A percentile compares a stretch with the other conserved stretches of the same genome.
Conservation (phyloP, 2,888 invertebrate species). For the Nephrocerus scutellatus region DNA sequence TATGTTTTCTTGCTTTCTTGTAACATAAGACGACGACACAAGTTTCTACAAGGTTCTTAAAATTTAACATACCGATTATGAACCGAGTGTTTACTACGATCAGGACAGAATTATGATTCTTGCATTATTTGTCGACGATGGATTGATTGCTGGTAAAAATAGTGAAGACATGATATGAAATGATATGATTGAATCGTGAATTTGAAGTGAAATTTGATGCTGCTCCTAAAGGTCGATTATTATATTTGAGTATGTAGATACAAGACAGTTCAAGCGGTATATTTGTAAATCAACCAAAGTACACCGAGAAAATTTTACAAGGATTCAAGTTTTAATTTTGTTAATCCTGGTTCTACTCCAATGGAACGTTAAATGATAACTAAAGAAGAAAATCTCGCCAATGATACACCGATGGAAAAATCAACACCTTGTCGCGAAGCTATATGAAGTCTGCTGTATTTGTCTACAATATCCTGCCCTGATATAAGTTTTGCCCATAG, state of each 20-base stretch:
- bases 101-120: too few relatives aligned
- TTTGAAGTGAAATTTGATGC: background rate
- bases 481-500: too few relatives aligned
- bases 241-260: background rate
- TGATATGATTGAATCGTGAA: too few relatives aligned
- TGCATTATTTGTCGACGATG: too few relatives aligned
- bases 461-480: constrained; percentile 12
- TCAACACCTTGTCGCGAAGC: constrained; percentile 14
- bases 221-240: background rate
- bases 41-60: constrained; percentile 16
- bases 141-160: too few relatives aligned
- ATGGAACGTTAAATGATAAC: constrained; percentile 5
- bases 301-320: constrained; percentile 12
- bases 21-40: constrained; percentile 22
- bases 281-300: constrained; percentile 1
- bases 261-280: background rate
- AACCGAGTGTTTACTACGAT: too few relatives aligned
- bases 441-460: constrained; percentile 16
- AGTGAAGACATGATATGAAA: too few relatives aligned
- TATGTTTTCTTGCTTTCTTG: too few relatives aligned
- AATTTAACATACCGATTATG: too few relatives aligned
- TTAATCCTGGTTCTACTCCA: constrained; percentile 16
- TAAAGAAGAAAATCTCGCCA: background rate
- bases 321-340: constrained; percentile 12
- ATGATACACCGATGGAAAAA: background rate